These are phyloP conservation scores for Heliconius hermathena DNA, from an alignment of 1,140 invertebrate species.

Conservation along the genomic window DNA sequence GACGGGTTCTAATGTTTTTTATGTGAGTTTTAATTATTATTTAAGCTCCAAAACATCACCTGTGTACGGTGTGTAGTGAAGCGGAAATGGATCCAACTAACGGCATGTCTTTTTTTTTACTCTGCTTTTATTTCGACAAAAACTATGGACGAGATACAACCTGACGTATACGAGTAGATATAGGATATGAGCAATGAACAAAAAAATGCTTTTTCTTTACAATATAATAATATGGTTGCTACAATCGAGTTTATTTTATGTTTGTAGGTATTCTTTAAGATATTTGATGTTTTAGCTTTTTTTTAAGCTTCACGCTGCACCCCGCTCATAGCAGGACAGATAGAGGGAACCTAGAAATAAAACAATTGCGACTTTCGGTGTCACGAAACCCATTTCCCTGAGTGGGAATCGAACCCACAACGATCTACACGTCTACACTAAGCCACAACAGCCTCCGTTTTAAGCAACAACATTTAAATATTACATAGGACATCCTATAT, in stretches of 20 bases:
- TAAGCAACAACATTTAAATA: background rate
- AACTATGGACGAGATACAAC: slow-evolving; percentile 67
- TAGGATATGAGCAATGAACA: slow-evolving; percentile 56
- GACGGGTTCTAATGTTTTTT: slow-evolving; percentile 38
- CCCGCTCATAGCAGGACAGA: too few relatives aligned
- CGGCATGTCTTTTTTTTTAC: slow-evolving; percentile 61
- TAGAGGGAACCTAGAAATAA: too few relatives aligned
- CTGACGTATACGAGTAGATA: slow-evolving; percentile 51
- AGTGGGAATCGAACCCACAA: too few relatives aligned
- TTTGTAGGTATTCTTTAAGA: background rate
- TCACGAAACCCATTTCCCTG: too few relatives aligned
- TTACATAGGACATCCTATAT: background rate
- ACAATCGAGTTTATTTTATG: slow-evolving; percentile 8
- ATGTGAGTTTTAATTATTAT: slow-evolving; percentile 68
- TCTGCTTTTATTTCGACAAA: slow-evolving; percentile 64
- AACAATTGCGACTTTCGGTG: too few relatives aligned
- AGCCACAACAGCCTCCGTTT: too few relatives aligned
- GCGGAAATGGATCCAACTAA: slow-evolving; percentile 75
- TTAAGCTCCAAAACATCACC: slow-evolving; percentile 63
- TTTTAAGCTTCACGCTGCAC: too few relatives aligned
- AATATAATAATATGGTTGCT: background rate
- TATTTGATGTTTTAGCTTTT: too few relatives aligned
- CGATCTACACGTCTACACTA: too few relatives aligned
- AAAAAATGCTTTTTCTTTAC: slow-evolving; percentile 46
- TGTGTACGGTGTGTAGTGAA: slow-evolving; percentile 69